Conservation (phyloP, 2,113 vertebrate species). For the Stercorarius parasiticus region DNA sequence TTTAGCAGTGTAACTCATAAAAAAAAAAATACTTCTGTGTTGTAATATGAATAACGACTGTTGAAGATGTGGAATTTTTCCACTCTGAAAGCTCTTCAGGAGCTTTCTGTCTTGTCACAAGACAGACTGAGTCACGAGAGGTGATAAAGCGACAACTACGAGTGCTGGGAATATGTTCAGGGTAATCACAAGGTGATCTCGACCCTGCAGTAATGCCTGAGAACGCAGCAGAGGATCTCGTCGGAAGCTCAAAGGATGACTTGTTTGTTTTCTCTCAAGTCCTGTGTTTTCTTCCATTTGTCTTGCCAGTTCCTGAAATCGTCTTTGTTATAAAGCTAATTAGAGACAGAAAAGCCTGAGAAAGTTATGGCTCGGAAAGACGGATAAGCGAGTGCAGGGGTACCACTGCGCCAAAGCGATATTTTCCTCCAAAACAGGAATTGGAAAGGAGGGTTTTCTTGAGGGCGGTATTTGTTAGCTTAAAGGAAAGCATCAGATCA, state of each 20-base stretch:
- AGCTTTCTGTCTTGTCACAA: background rate
- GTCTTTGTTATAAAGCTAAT: background rate
- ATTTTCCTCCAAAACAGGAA: background rate
- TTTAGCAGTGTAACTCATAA: background rate
- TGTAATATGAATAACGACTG: background rate
- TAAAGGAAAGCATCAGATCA: background rate
- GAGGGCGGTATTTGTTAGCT: background rate
- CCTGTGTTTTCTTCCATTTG: background rate
- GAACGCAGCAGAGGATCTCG: background rate
- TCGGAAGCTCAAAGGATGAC: background rate
- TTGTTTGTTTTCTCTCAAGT: background rate
- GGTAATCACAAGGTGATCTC: background rate
- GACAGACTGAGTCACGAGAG: background rate
- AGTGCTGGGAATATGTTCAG: background rate
- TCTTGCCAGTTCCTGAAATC: background rate
- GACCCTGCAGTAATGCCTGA: fast-evolving
- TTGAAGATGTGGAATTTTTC: background rate
- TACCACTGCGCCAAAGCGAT: background rate
- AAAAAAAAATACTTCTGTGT: background rate
- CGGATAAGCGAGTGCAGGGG: background rate
- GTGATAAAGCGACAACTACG: fast-evolving
- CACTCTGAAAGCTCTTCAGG: background rate
- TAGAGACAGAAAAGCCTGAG: background rate
- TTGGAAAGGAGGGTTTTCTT: background rate
- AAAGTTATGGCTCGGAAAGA: background rate